A percentile compares a stretch with the other conserved stretches of the same genome.
Conservation (phyloP, 2,888 invertebrate genomes). For the Andrena praecox region DNA sequence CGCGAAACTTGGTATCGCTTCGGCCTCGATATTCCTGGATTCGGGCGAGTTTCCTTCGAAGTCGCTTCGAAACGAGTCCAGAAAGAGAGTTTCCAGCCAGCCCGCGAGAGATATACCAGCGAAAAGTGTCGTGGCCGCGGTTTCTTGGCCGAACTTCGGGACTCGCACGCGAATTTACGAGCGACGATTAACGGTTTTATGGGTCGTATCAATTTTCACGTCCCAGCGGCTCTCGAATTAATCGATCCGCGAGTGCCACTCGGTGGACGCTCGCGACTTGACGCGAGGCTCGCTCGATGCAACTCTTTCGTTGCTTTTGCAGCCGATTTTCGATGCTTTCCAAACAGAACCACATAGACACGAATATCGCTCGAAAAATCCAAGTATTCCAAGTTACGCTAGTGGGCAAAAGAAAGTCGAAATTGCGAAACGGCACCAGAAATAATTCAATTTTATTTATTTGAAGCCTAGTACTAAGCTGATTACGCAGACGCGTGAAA, state of each 20-base stretch:
- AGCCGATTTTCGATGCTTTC: background rate
- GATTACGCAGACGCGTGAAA: no score
- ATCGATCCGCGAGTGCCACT: conserved; percentile 29
- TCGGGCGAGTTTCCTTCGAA: background rate
- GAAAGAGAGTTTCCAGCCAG: conserved; percentile 14
- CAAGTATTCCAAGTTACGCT: no score
- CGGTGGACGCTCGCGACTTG: conserved; percentile 2
- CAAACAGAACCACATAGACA: background rate
- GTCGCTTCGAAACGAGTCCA: conserved; percentile 8
- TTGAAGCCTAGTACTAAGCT: no score
- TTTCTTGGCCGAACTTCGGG: conserved; percentile 12
- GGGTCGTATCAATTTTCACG: conserved; percentile 48
- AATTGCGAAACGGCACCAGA: no score
- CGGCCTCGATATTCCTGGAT: conserved; percentile 18
- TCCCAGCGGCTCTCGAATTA: conserved; percentile 35
- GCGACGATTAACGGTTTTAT: conserved; percentile 61
- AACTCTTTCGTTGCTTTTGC: background rate
- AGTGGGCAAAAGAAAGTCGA: no score
- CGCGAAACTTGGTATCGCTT: conserved; percentile 30
- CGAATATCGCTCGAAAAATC: no score
- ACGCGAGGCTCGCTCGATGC: conserved; percentile 4
- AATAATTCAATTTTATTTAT: no score
- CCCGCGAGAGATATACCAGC: background rate
- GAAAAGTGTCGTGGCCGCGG: conserved; percentile 21
- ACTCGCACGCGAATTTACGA: conserved; percentile 48